A percentile compares a stretch with the other conserved stretches of the same genome.
These are phyloP conservation scores for Nothura maculosa DNA, from an alignment of 2,797 vertebrate species.

Conservation along the genomic window DNA sequence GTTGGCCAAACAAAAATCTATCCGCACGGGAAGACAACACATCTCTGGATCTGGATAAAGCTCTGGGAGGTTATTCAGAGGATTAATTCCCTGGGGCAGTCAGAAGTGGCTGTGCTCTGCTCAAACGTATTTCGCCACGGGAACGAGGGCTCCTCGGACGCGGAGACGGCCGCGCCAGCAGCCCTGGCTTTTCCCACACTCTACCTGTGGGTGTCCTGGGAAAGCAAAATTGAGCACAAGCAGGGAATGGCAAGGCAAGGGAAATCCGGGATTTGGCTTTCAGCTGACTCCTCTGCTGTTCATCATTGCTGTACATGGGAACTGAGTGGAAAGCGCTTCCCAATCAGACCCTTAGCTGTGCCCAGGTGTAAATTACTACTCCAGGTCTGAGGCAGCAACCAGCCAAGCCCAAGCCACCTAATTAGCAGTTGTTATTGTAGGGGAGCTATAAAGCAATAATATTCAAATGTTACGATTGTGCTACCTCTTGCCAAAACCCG, in stretches of 20 bases:
- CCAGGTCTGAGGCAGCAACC: constrained; percentile 24
- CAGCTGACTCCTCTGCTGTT: not conserved
- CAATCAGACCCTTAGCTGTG: not conserved
- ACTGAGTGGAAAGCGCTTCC: constrained; percentile 34
- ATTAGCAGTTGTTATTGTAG: constrained; percentile 72
- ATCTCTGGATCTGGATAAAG: constrained; percentile 3
- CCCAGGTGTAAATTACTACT: constrained; percentile 49
- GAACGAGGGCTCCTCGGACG: constrained; percentile 47
- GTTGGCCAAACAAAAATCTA: not conserved
- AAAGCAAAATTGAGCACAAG: constrained; percentile 67
- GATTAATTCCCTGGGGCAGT: constrained; percentile 49
- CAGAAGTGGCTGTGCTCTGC: constrained; percentile 7
- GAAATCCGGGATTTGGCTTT: constrained; percentile 42
- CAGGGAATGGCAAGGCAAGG: constrained; percentile 10
- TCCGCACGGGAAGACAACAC: not conserved
- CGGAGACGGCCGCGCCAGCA: not conserved
- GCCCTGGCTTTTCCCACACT: constrained; percentile 6
- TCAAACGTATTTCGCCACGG: constrained; percentile 32
- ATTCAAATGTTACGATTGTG: constrained; percentile 77
- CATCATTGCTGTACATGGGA: not conserved
- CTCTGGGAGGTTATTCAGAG: constrained; percentile 41
- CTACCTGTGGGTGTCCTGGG: constrained; percentile 47
- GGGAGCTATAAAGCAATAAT: constrained; percentile 60
- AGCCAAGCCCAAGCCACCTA: constrained; percentile 58
- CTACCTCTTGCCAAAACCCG: constrained; percentile 75